Conservation (phyloP, 2,888 invertebrate genomes). For the Drosophila heteroneura region DNA sequence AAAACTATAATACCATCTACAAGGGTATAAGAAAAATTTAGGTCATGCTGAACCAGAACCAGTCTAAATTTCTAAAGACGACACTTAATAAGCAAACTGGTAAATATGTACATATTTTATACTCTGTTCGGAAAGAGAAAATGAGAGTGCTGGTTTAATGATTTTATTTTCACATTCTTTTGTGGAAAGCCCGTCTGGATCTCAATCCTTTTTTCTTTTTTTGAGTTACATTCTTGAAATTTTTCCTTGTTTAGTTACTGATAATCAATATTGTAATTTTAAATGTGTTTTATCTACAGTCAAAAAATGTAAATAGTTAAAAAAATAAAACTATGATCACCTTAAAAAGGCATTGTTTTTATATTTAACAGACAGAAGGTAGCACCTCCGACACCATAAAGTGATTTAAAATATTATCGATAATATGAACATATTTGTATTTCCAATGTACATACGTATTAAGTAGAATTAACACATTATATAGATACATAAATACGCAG, state of each 20-base stretch:
- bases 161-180: neutral
- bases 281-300: neutral
- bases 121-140: neutral
- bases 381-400: neutral
- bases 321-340: neutral
- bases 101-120: neutral
- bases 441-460: neutral
- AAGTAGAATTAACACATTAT: slow-evolving; percentile 11
- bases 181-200: neutral
- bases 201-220: neutral
- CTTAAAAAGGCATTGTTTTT: neutral
- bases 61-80: slow-evolving; percentile 15
- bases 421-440: neutral
- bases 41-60: slow-evolving; percentile 18
- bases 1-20: neutral
- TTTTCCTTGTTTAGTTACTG: neutral
- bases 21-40: neutral
- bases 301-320: neutral
- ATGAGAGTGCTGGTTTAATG: neutral
- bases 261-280: neutral
- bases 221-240: neutral
- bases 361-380: neutral
- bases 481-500: neutral
- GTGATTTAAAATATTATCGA: neutral
- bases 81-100: neutral